Evolutionary conservation across 2,888 invertebrate genomes (phyloP).

Genomic region (Troglohyphantes excavatus): DNA sequence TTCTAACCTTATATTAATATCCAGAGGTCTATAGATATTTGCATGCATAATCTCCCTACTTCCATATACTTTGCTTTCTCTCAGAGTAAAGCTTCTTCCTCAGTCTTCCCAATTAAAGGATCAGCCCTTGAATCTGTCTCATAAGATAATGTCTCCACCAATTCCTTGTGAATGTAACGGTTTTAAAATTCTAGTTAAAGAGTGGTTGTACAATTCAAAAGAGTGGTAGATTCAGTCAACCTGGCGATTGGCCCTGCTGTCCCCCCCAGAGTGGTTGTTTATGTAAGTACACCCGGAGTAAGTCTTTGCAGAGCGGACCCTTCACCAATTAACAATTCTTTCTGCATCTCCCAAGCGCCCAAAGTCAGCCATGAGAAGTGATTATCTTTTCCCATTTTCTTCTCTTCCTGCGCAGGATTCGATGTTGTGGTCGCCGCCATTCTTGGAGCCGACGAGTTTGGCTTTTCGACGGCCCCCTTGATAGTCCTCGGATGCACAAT

Average conservation of each 20-base stretch:
- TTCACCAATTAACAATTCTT: slow-evolving; percentile 35
- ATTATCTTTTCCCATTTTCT: slow-evolving; percentile 76
- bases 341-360: slow-evolving; percentile 30
- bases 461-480: slow-evolving; percentile 98
- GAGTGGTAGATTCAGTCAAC: slow-evolving; percentile 32
- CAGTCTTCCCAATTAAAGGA: not conserved
- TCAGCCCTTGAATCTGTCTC: slow-evolving; percentile 12
- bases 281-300: slow-evolving; percentile 71
- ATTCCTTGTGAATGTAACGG: slow-evolving; percentile 62
- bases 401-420: slow-evolving; percentile 86
- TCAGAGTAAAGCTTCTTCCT: not conserved
- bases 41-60: not conserved
- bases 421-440: slow-evolving; percentile 98
- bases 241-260: slow-evolving; percentile 39
- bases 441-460: slow-evolving; percentile 98
- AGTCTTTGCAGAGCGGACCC: slow-evolving; percentile 41
- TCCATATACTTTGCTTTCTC: not conserved
- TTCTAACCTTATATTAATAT: not conserved
- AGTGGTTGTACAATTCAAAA: slow-evolving; percentile 7
- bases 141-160: slow-evolving; percentile 13
- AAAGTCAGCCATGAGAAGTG: slow-evolving; percentile 76
- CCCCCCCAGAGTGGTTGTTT: not conserved
- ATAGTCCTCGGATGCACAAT: slow-evolving; percentile 99
- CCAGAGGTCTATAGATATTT: not conserved
- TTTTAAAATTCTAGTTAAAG: slow-evolving; percentile 74